Conservation (phyloP, 2,888 invertebrate genomes). For the Macaria notata region DNA sequence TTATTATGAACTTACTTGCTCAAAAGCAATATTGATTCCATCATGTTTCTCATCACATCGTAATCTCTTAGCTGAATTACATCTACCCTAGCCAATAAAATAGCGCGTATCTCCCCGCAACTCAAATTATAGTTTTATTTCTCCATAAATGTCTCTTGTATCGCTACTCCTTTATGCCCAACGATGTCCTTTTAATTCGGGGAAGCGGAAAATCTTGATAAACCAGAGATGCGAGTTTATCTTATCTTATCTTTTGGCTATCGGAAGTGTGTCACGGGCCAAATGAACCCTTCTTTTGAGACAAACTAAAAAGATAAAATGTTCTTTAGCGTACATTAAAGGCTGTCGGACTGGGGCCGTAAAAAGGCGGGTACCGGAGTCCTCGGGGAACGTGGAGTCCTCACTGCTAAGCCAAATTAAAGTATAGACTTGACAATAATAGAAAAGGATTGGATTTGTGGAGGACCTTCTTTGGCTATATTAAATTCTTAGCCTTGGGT, state of each 20-base stretch:
- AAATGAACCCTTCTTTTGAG: conserved; percentile 74
- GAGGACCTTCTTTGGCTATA: too few relatives aligned
- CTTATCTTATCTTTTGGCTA: conserved; percentile 50
- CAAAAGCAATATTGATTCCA: too few relatives aligned
- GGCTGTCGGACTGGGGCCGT: conserved; percentile 67
- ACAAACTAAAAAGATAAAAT: conserved; percentile 79
- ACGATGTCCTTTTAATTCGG: conserved; percentile 42
- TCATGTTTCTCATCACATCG: too few relatives aligned
- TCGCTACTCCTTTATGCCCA: conserved; percentile 28
- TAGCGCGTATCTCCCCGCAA: conserved; percentile 44
- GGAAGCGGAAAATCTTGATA: conserved; percentile 58
- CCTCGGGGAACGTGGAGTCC: conserved; percentile 55
- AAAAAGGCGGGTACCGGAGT: conserved; percentile 56
- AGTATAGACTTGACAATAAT: conserved; percentile 55
- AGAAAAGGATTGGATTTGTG: conserved; percentile 12
- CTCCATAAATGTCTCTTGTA: conserved; percentile 45
- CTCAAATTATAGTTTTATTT: conserved; percentile 55
- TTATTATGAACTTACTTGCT: too few relatives aligned
- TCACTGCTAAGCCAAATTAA: conserved; percentile 64
- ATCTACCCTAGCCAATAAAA: conserved; percentile 51
- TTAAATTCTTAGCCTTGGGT: too few relatives aligned
- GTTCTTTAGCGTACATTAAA: conserved; percentile 76
- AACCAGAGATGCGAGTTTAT: conserved; percentile 57
- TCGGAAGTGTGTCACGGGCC: conserved; percentile 70
- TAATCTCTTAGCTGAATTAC: conserved; percentile 26